phyloP scores from a whole-genome alignment of 2,797 vertebrate genomes.

The Erithacus rubecula region DNA sequence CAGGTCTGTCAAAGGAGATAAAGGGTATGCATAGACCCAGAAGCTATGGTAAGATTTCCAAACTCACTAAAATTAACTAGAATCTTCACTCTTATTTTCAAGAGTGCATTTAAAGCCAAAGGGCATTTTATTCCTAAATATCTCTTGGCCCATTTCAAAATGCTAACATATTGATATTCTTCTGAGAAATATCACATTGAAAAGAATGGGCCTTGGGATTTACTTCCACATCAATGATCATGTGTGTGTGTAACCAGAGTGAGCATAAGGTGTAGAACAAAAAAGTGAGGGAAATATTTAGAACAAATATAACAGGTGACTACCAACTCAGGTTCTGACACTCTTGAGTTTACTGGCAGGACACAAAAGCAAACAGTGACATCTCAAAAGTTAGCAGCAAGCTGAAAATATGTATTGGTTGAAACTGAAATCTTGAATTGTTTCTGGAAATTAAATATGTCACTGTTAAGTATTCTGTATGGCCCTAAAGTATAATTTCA shows the following conservation, averaged over 20 bases:
- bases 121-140: rapidly evolving
- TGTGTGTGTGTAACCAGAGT: background rate
- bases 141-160: background rate
- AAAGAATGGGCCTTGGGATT: background rate
- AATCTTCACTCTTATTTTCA: background rate
- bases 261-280: background rate
- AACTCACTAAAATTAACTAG: background rate
- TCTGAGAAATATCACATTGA: background rate
- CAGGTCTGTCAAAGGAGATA: background rate
- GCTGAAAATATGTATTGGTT: background rate
- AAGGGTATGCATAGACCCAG: background rate
- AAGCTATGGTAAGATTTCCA: background rate
- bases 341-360: background rate
- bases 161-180: background rate
- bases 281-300: background rate
- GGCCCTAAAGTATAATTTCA: background rate
- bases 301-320: background rate
- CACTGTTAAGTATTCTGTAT: background rate
- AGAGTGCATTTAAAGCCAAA: background rate
- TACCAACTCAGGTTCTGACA: background rate
- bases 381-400: background rate
- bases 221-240: background rate
- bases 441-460: background rate
- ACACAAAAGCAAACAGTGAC: background rate
- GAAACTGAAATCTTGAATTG: background rate